These are phyloP conservation scores for rabbit (Oryctolagus cuniculus) DNA, from an alignment of 2,113 vertebrate genomes.

Conservation along the genomic window mOryCun1.1 NC_091436.1:58443501-58444000, in stretches of 20 bases:
- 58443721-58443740: not conserved
- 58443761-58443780: conserved; percentile 44
- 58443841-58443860: conserved; percentile 64
- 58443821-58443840: conserved; percentile 27
- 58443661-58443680: not conserved
- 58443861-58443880: conserved; percentile 66
- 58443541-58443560: too few relatives aligned
- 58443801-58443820: conserved; percentile 9
- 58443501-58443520: too few relatives aligned
- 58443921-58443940: conserved; percentile 60
- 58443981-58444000: not conserved
- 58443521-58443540: too few relatives aligned
- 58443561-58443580: too few relatives aligned
- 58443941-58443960: conserved; percentile 62
- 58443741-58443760: conserved; percentile 10
- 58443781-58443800: conserved; percentile 4
- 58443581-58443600: too few relatives aligned
- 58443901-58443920: conserved; percentile 67
- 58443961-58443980: conserved; percentile 11
- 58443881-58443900: conserved; percentile 64
- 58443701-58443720: conserved; percentile 27
- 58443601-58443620: too few relatives aligned
- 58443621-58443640: too few relatives aligned
- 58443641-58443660: not conserved
- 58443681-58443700: conserved; percentile 20